Evolutionary conservation across 2,113 vertebrate genomes (phyloP), one percentile per base, ranked within the genome.

Genomic region (Carlito syrichta): DNA sequence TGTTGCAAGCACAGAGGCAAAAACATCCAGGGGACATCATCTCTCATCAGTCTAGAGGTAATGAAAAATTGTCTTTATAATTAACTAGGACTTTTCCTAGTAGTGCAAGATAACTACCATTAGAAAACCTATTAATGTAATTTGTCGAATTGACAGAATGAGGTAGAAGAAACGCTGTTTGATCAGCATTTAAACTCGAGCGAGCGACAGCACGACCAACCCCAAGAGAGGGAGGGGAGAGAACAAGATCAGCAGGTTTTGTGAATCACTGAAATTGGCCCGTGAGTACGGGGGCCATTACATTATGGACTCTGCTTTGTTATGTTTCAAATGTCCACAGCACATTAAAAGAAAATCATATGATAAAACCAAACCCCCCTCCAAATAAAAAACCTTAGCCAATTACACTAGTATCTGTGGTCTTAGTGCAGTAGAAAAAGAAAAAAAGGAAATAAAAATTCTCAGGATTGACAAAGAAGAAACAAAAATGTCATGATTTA

Each of bases 401-500:
- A 50, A 58, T 27, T 50, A 45, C 32, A 19, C 14, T 54, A 32
- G 43, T 69, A 4, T 77, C 27, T 27, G 30, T 10, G 86, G 45
- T 76, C 52, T 69, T 86, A 3, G 25, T 73, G 43, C 22, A 69
- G 48, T 14, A 82, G 58, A 58, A 83, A 12, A 71, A 71, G 60
- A 62, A 73, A 84, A 50, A n/a, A 71, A 48, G 16, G 76, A 68
- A 81, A 63, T 27, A 52, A 4, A 74, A 16, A 32, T 38, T 27
- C 19, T 86, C 13, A 40, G 60, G 69, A 38, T 63, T 84, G 48
- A 69, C 27, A 84, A 60, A 54, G 52, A 40, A 50, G 50, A 45
- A 87, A 78, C 54, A 40, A 96, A 90, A 83, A 79, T 52, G 71
- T 8, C 22, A 5, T 60, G 43, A 30, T 27, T 94, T 19, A 58